Percentiles rank a stretch among this genome's conserved stretches.
phyloP scores from a whole-genome alignment of 1,140 invertebrate species.

The Drosophila melanica region DNA sequence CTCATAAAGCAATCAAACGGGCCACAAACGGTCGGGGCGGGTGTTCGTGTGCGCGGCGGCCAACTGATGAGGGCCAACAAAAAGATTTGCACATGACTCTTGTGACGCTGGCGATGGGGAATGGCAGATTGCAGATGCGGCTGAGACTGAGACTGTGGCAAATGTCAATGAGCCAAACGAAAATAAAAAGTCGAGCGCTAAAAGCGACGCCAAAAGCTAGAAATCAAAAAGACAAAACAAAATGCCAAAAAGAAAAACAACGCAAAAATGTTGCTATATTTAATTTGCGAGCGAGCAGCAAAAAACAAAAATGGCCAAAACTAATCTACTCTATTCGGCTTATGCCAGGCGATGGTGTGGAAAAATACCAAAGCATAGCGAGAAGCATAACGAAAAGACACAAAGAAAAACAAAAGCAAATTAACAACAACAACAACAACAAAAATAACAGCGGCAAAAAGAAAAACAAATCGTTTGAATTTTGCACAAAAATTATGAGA shows the following conservation, averaged over 20 bases:
- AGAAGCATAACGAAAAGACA: constrained; percentile 33
- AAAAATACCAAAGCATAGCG: constrained; percentile 46
- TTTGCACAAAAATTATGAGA: constrained; percentile 71
- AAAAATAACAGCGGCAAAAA: constrained; percentile 7
- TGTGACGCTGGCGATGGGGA: constrained; percentile 27
- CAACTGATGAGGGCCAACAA: constrained; percentile 10
- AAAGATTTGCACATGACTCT: constrained; percentile 44
- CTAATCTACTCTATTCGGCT: constrained; percentile 29
- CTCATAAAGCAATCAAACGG: constrained; percentile 33
- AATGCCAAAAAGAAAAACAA: constrained; percentile 3
- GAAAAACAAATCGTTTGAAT: constrained; percentile 60
- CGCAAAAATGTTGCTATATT: constrained; percentile 47
- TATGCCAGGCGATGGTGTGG: constrained; percentile 37
- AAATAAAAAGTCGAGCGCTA: constrained; percentile 34
- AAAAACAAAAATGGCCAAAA: constrained; percentile 30
- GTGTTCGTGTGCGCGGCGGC: constrained; percentile 11
- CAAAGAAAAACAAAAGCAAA: constrained; percentile 35
- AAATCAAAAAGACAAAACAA: constrained; percentile 9
- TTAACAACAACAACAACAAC: constrained; percentile 28
- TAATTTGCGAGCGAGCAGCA: constrained; percentile 34
- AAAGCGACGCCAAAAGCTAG: constrained; percentile 42
- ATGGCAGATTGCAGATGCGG: constrained; percentile 1
- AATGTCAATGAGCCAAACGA: constrained; percentile 59
- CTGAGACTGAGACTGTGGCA: constrained; percentile 19
- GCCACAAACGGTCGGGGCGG: neutral